Conservation (phyloP, 2,113 vertebrate genomes). For the Chloebia gouldiae region DNA sequence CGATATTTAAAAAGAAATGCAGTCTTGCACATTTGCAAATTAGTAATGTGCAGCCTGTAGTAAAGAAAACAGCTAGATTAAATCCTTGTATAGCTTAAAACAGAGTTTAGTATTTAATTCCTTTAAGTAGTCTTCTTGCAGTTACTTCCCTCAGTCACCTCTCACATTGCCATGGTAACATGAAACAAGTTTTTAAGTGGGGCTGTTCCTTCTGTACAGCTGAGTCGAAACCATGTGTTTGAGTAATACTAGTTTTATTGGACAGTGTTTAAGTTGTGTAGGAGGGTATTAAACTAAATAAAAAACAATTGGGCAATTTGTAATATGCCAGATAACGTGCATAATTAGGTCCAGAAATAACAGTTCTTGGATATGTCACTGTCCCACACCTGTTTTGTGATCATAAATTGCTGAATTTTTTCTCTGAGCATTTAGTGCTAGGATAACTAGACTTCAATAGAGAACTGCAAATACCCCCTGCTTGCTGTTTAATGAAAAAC, state of each 20-base stretch:
- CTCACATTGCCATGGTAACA: background rate
- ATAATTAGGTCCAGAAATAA: background rate
- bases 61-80: background rate
- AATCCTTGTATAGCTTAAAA: background rate
- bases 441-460: background rate
- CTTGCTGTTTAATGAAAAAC: background rate
- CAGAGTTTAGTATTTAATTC: background rate
- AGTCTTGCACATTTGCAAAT: background rate
- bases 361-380: background rate
- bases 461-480: background rate
- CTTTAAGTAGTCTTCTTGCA: background rate
- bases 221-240: background rate
- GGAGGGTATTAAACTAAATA: background rate
- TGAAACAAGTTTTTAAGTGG: background rate
- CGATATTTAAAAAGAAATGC: background rate
- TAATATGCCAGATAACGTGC: background rate
- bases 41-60: background rate
- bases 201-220: background rate
- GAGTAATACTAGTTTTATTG: background rate
- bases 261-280: background rate
- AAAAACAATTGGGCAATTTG: background rate
- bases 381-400: background rate
- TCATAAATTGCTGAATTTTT: background rate
- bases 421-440: background rate
- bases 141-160: background rate